Conservation (phyloP, 2,797 vertebrate species). For the Otus scops region DNA sequence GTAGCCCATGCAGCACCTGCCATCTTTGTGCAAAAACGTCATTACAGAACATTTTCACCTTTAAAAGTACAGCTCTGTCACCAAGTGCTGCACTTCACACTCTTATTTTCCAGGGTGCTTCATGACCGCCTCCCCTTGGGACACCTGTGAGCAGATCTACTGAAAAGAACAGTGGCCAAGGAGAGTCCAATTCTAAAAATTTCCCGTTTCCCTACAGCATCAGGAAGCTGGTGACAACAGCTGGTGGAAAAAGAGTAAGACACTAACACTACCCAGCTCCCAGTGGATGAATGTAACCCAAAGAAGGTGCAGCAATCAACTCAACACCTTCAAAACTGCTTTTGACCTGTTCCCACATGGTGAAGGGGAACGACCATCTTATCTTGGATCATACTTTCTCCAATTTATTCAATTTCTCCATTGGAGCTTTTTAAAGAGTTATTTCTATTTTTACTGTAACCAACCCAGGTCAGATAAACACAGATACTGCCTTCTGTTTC, state of each 20-base stretch:
- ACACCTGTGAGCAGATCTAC: background rate
- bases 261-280: background rate
- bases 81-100: background rate
- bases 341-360: fast-evolving
- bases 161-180: background rate
- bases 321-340: background rate
- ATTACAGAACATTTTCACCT: fast-evolving
- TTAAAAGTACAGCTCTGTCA: background rate
- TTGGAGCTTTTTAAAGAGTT: background rate
- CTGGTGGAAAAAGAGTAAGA: background rate
- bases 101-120: background rate
- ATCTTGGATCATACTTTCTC: background rate
- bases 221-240: background rate
- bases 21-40: background rate
- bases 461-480: background rate
- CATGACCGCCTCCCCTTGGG: background rate
- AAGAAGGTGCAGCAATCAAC: background rate
- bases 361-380: background rate
- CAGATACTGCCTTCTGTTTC: background rate
- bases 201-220: background rate
- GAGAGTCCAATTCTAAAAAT: background rate
- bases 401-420: background rate
- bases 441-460: background rate
- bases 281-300: background rate
- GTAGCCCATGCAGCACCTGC: background rate